Conservation (phyloP, 2,888 invertebrate genomes). For the Acleris emargana region DNA sequence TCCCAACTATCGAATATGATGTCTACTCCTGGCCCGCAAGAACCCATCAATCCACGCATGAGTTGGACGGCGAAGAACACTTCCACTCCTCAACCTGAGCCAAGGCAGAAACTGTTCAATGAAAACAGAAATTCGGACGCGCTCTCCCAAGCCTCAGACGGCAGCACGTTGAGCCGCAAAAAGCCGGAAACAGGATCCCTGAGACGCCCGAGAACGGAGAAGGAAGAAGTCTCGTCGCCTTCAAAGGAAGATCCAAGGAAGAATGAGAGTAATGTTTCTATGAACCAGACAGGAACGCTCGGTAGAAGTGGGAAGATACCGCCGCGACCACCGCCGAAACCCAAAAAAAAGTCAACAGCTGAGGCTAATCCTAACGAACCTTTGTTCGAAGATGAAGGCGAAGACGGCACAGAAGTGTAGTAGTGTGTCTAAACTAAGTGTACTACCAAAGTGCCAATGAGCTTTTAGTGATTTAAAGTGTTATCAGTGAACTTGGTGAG, state of each 20-base stretch:
- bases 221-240: conserved; percentile 66
- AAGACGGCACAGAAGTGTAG: conserved; percentile 95
- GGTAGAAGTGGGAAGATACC: conserved; percentile 87
- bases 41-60: conserved; percentile 76
- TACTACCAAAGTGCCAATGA: conserved; percentile 77
- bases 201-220: conserved; percentile 65
- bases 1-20: conserved; percentile 77
- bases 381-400: conserved; percentile 93
- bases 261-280: conserved; percentile 61
- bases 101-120: conserved; percentile 70
- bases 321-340: conserved; percentile 92
- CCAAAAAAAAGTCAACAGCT: conserved; percentile 89
- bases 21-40: conserved; percentile 78
- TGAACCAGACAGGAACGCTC: conserved; percentile 76
- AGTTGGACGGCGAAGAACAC: conserved; percentile 80
- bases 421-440: conserved; percentile 52
- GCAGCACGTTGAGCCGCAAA: conserved; percentile 69
- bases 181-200: conserved; percentile 82
- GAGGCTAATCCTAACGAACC: conserved; percentile 86
- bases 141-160: conserved; percentile 65
- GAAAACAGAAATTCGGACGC: conserved; percentile 64
- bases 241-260: conserved; percentile 68
- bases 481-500: conserved; percentile 54
- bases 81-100: conserved; percentile 75
- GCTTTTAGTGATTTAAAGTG: conserved; percentile 67